Base-by-base conservation (phyloP, 1,140 invertebrate species). In the Drosophila persimilis region DNA sequence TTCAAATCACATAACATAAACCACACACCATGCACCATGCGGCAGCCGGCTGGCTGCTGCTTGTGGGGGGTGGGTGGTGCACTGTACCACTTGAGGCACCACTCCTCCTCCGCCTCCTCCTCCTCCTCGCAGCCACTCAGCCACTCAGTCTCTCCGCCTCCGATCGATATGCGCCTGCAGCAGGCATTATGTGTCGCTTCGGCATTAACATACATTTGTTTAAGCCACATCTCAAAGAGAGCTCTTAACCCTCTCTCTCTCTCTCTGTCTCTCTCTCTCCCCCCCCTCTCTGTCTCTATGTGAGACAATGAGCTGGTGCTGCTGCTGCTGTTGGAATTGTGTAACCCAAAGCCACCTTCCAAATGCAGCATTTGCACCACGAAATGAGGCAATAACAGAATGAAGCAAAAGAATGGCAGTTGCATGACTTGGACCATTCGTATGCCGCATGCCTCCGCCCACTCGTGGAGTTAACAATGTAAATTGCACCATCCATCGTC, bases 121-220 rank as follows among this genome's bases (percentile, higher is more conserved):
- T 35, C 0, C 31, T 35, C 35, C 35, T 13, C 35, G 13, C 3
- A 39, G 11, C 11, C 35, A 20, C 35, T 39, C 11, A 39, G 35
- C 35, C 35, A 39, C 35, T 39, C 9, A 39, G 11, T 3, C 35
- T 5, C 11, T 39, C 35, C 35, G 35, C 31, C 59, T 15, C 13
- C 62, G 59, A 65, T 65, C 62, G 62, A 65, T 65, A 65, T 64
- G 45, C 47, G 45, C 44, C 62, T 29, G 62, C 59, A 39, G 62
- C 62, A 39, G 62, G 59, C 62, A 5, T 39, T 39, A 39, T 39
- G 44, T 62, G 59, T 50, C 71, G 41, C 39, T 59, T 48, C 20
- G 54, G 48, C 52, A 78, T 78, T 78, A 73, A 56, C 76, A 78
- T 73, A 73, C 31, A 67, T 77, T 76, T 43, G 59, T 46, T 50